phyloP scores from a whole-genome alignment of 2,888 invertebrate genomes.

The Gerris lacustris region DNA sequence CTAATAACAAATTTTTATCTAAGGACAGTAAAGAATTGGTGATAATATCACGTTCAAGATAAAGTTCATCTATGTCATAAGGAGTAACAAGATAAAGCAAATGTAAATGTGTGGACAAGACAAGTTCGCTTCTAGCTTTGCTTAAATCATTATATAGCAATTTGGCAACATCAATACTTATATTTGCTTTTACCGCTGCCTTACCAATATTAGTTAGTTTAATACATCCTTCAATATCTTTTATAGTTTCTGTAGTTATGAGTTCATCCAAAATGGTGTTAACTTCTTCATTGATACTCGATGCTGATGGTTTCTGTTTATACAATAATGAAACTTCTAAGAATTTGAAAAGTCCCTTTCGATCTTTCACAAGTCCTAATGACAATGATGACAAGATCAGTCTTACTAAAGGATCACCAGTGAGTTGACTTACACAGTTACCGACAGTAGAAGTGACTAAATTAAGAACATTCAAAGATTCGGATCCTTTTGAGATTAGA shows the following conservation, averaged over 20 bases:
- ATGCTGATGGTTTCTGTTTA: conserved; percentile 37
- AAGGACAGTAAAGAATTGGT: conserved; percentile 35
- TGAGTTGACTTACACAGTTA: conserved; percentile 48
- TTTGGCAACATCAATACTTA: conserved; percentile 59
- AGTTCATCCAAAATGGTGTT: conserved; percentile 35
- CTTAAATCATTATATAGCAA: conserved; percentile 62
- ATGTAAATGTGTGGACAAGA: conserved; percentile 70
- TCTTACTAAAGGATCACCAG: conserved; percentile 42
- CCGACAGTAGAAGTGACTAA: conserved; percentile 54
- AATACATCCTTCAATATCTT: conserved; percentile 13
- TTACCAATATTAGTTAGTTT: conserved; percentile 45
- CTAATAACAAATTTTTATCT: conserved; percentile 50
- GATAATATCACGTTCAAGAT: conserved; percentile 24
- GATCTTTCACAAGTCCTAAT: conserved; percentile 47
- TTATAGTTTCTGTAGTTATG: conserved; percentile 21
- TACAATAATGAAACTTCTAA: conserved; percentile 35
- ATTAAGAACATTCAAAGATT: conserved; percentile 42
- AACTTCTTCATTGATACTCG: conserved; percentile 39
- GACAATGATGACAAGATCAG: conserved; percentile 58
- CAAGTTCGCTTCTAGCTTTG: conserved; percentile 58
- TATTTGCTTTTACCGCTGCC: conserved; percentile 76
- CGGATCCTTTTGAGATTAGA: conserved; percentile 55
- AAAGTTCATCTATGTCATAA: conserved; percentile 47
- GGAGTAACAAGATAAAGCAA: conserved; percentile 78
- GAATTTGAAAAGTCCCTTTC: conserved; percentile 28